phyloP scores from a whole-genome alignment of 2,113 vertebrate species.

The Galeopterus variegatus region DNA sequence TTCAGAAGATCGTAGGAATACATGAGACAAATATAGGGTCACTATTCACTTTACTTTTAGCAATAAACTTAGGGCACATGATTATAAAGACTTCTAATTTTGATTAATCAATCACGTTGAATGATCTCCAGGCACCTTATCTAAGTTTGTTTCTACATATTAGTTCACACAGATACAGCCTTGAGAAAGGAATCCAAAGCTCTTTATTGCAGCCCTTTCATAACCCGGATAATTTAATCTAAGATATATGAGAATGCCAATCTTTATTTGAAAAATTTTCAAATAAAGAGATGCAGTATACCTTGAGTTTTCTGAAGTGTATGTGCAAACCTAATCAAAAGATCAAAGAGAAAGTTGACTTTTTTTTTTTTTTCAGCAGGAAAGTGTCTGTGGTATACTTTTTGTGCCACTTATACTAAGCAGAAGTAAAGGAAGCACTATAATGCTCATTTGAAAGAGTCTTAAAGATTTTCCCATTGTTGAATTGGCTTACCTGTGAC shows the following conservation, averaged over 20 bases:
- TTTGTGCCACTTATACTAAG: neutral
- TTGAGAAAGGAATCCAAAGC: neutral
- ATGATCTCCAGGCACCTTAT: neutral
- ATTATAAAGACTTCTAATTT: neutral
- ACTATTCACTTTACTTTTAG: neutral
- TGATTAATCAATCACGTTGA: neutral
- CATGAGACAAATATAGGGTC: neutral
- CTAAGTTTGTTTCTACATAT: neutral
- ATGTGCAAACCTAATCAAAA: neutral
- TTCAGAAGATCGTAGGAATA: neutral
- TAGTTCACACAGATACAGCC: neutral
- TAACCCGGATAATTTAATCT: neutral
- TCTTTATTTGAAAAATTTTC: neutral
- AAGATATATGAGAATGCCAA: neutral
- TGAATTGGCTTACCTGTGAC: neutral
- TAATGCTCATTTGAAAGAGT: neutral
- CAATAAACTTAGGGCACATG: neutral
- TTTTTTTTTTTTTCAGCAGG: neutral
- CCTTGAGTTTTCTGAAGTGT: neutral
- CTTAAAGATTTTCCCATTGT: neutral
- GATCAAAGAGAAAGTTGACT: neutral
- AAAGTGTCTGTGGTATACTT: neutral
- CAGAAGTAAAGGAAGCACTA: neutral
- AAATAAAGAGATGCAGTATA: neutral
- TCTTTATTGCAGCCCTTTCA: neutral